Conservation (phyloP, 2,113 vertebrate genomes). For the Porphyrio hochstetteri region DNA sequence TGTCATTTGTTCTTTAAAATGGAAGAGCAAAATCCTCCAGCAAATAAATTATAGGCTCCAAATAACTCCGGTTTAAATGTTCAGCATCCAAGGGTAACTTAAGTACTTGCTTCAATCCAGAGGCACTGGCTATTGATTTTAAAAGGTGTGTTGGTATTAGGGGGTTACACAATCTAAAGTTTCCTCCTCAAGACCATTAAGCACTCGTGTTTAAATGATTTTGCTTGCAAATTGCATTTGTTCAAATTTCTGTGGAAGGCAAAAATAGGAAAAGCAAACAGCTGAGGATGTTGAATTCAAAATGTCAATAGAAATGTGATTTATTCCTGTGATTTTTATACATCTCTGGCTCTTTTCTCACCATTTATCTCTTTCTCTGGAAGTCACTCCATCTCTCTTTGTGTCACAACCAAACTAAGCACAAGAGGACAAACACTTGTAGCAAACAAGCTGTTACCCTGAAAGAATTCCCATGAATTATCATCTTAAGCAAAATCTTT, state of each 20-base stretch:
- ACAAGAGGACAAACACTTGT: neutral
- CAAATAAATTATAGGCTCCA: neutral
- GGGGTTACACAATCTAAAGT: neutral
- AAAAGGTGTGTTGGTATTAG: neutral
- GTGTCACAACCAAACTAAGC: neutral
- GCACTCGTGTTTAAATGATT: neutral
- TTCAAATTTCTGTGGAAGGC: neutral
- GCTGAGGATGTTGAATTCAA: neutral
- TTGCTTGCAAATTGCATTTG: neutral
- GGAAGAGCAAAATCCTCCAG: neutral
- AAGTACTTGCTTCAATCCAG: neutral
- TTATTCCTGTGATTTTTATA: neutral
- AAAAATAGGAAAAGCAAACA: neutral
- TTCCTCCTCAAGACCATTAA: neutral
- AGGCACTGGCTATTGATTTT: slow-evolving; percentile 15
- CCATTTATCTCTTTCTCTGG: neutral
- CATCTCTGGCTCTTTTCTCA: neutral
- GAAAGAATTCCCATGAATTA: neutral
- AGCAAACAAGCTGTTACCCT: neutral
- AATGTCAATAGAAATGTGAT: neutral
- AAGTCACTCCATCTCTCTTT: neutral
- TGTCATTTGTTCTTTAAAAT: neutral
- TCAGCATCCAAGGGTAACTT: neutral
- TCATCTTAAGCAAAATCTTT: neutral
- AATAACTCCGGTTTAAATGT: neutral